Evolutionary conservation across 2,797 vertebrate genomes (phyloP).

Genomic region (Setipinna tenuifilis): DNA sequence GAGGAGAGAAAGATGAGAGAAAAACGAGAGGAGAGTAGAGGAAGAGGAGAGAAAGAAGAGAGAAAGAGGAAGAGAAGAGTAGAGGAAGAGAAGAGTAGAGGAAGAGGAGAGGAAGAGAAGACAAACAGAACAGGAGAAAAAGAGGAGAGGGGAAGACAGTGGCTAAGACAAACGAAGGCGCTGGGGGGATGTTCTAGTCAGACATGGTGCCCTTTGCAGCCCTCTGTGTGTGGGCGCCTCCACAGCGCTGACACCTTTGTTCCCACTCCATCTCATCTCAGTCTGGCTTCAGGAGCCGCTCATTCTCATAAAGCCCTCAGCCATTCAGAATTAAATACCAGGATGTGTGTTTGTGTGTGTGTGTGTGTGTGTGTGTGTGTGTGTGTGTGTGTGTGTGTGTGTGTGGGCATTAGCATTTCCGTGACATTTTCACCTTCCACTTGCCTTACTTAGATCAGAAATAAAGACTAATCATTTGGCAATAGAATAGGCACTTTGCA

Average conservation of each 20-base stretch:
- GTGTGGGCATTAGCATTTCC: too few relatives aligned
- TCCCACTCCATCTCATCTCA: neutral
- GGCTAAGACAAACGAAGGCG: neutral
- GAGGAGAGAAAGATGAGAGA: too few relatives aligned
- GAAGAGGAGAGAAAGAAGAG: too few relatives aligned
- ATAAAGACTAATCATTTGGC: conserved; percentile 32
- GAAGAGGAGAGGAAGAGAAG: too few relatives aligned
- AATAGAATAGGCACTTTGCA: neutral
- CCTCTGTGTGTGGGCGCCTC: neutral
- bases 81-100: too few relatives aligned
- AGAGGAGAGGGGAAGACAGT: too few relatives aligned
- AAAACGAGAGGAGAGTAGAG: too few relatives aligned
- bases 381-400: too few relatives aligned
- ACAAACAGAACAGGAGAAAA: too few relatives aligned
- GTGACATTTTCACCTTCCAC: neutral
- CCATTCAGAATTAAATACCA: conserved; percentile 28
- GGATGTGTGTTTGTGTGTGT: neutral
- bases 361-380: too few relatives aligned
- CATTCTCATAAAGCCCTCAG: conserved; percentile 10
- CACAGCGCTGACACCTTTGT: conserved; percentile 15
- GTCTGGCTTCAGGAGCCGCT: conserved; percentile 8
- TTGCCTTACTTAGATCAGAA: conserved; percentile 18
- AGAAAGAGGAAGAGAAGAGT: too few relatives aligned
- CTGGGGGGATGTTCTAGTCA: neutral
- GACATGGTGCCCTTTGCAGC: neutral